These are phyloP conservation scores for Liasis olivaceus DNA, from an alignment of 2,797 vertebrate genomes.

Conservation along the genomic window DNA sequence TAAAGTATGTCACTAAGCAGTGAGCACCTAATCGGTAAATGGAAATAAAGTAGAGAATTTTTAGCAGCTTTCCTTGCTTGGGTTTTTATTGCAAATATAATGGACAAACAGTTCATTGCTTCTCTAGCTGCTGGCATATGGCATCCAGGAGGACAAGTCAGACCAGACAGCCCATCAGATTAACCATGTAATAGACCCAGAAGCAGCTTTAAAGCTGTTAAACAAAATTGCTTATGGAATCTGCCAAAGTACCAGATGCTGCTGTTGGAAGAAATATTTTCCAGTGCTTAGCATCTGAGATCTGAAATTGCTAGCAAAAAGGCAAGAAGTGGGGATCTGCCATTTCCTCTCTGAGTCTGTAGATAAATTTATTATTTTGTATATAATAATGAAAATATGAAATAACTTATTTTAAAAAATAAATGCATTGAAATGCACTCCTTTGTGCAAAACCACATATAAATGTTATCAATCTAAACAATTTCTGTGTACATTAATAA, in stretches of 20 bases:
- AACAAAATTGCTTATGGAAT: conserved; percentile 73
- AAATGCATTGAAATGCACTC: background rate
- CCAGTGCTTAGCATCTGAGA: conserved; percentile 71
- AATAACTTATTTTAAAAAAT: background rate
- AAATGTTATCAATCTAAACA: background rate
- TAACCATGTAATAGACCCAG: conserved; percentile 75
- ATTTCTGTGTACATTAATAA: background rate
- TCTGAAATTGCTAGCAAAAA: conserved; percentile 55
- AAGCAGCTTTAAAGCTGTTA: conserved; percentile 72
- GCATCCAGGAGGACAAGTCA: conserved; percentile 69
- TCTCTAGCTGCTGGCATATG: conserved; percentile 70
- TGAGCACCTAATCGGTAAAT: conserved; percentile 38
- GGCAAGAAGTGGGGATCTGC: conserved; percentile 25
- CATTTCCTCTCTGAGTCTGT: conserved; percentile 31
- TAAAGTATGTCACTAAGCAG: conserved; percentile 36
- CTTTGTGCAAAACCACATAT: background rate
- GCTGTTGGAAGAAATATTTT: conserved; percentile 71
- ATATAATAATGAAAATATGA: conserved; percentile 15
- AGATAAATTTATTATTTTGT: conserved; percentile 12
- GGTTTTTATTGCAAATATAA: conserved; percentile 61
- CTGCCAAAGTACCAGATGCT: conserved; percentile 73
- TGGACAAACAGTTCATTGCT: conserved; percentile 63
- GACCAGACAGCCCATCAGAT: conserved; percentile 71
- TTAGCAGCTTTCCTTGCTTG: conserved; percentile 53
- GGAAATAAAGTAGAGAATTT: conserved; percentile 30